Evolutionary conservation across 2,888 invertebrate genomes (phyloP), one percentile per base, ranked within the genome.

Genomic region (Gastracanthus pulcherrimus): DNA sequence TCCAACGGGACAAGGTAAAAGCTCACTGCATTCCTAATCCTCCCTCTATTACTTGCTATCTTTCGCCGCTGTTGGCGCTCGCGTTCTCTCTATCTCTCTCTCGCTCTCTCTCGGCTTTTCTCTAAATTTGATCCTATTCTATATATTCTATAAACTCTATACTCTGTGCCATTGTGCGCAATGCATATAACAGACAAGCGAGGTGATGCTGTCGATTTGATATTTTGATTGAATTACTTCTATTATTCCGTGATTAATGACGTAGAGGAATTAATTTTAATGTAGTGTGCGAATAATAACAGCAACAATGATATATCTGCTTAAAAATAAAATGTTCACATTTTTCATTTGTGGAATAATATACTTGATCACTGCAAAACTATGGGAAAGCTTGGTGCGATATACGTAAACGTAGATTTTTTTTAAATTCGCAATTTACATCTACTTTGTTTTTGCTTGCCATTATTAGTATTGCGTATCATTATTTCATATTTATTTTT

Each of bases 1-100:
- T 88, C 85, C 91, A 89, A 86, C 89, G 89, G 87, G 89, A 89
- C 86, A 91, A 91, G 91, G 91, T 91, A 91, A 91, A 88, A 81
- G 76, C 80, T 26, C 55, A 84, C 75, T 80, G 76, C 79, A 82
- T 80, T 81, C 60, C 26, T 69, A 77, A 78, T 67, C 45, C 82
- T 19, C 23, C 7, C 58, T 45, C 41, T 45, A 36, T n/a, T 19
- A 36, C 62, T 36, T 36, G 31, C 34, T 62, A 34, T 62, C 36
- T 36, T 36, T 19, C 9, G 9, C 62, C 36, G 34, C n/a, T n/a
- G n/a, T n/a, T n/a, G n/a, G n/a, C n/a, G n/a, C n/a, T n/a, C n/a
- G n/a, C n/a, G n/a, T n/a, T 5, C 51, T 26, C 5, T 58, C 41
- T 72, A 36, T 72, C 45, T 38, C 45, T 62, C 13, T 41, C 29